A percentile compares a stretch with the other conserved stretches of the same genome.
These are phyloP conservation scores for Tridacna crocea DNA, from an alignment of 2,888 invertebrate species.

Conservation along the genomic window DNA sequence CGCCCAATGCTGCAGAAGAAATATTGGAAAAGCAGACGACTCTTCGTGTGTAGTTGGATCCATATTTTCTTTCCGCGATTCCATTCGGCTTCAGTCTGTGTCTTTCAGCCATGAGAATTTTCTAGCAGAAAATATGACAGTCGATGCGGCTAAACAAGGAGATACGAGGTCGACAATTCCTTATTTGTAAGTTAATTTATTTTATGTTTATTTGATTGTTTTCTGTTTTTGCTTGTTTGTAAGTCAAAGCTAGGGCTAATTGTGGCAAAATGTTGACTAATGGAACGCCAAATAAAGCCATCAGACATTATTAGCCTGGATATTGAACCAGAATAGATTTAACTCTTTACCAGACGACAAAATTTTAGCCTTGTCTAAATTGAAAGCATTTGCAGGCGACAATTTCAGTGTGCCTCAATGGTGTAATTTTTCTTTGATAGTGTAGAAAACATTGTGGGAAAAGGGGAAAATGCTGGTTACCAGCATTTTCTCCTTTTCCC, in stretches of 20 bases:
- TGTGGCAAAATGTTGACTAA: no score
- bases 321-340: no score
- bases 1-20: neutral
- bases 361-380: no score
- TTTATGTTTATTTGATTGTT: neutral
- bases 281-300: no score
- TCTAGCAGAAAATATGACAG: neutral
- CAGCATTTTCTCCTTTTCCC: neutral
- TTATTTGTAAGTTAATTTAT: neutral
- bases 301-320: no score
- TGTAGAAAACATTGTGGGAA: neutral
- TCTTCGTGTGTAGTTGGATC: neutral
- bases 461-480: neutral
- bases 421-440: no score
- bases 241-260: no score
- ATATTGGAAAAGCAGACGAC: neutral
- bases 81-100: neutral
- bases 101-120: neutral
- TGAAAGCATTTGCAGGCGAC: no score
- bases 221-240: neutral
- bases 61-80: neutral
- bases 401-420: no score
- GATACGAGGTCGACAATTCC: no score
- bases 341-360: no score
- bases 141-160: no score